These are phyloP conservation scores for Papilio protenor DNA, from an alignment of 2,888 invertebrate species.

Conservation along the genomic window DNA sequence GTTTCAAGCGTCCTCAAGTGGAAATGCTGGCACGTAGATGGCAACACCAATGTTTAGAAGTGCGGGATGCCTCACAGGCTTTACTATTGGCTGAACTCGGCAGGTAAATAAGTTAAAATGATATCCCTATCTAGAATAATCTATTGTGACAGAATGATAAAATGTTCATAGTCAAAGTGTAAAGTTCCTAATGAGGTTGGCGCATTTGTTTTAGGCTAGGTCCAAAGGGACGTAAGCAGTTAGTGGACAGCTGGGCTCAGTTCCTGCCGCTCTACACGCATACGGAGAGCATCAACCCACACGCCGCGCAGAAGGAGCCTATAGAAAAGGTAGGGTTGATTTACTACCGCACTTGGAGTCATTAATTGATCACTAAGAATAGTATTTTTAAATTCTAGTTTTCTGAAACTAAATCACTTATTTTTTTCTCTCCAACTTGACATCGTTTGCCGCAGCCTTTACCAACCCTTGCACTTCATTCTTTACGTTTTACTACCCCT, in stretches of 20 bases:
- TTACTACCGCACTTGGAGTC: conserved; percentile 9
- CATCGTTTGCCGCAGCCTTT: neutral
- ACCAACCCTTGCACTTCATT: neutral
- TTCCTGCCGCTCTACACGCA: conserved; percentile 95
- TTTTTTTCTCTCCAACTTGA: neutral
- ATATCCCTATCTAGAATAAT: neutral
- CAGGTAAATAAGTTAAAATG: conserved; percentile 72
- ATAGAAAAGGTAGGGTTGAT: conserved; percentile 60
- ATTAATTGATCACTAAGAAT: neutral
- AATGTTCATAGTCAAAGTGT: neutral
- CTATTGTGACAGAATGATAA: neutral
- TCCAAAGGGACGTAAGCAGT: conserved; percentile 94
- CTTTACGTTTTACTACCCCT: neutral
- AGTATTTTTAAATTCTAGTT: neutral
- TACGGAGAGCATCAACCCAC: conserved; percentile 90
- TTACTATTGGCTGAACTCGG: conserved; percentile 96
- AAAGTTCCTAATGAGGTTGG: neutral
- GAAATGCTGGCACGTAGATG: conserved; percentile 98
- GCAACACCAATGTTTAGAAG: conserved; percentile 99
- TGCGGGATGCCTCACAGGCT: conserved; percentile 98
- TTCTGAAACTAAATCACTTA: neutral
- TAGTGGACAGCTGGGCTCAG: conserved; percentile 98
- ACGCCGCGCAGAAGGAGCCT: conserved; percentile 81
- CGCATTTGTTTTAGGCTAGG: conserved; percentile 85
- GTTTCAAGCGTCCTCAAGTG: conserved; percentile 97